Percentiles rank a stretch among this genome's conserved stretches.
phyloP scores from a whole-genome alignment of 1,140 invertebrate species.

The Drosophila seguyi region DNA sequence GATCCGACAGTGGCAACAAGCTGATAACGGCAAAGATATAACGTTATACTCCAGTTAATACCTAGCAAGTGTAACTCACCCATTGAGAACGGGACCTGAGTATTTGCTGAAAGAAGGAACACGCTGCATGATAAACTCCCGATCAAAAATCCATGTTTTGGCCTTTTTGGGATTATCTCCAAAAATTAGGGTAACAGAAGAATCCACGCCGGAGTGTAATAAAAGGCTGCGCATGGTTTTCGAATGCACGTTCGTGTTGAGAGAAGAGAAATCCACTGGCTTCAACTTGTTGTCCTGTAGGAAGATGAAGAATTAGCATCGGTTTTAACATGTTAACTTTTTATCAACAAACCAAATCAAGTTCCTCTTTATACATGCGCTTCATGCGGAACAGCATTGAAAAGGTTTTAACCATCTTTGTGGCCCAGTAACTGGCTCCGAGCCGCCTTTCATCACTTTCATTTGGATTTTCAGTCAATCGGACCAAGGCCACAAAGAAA shows the following conservation, averaged over 20 bases:
- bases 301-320: not conserved
- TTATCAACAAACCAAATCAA: constrained; percentile 61
- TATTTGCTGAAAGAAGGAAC: constrained; percentile 44
- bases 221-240: constrained; percentile 58
- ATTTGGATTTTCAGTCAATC: constrained; percentile 61
- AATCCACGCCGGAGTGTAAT: constrained; percentile 67
- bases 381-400: constrained; percentile 71
- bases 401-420: constrained; percentile 66
- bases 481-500: constrained; percentile 66
- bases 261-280: constrained; percentile 51
- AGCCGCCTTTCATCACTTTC: constrained; percentile 19
- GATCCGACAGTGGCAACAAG: constrained; percentile 58
- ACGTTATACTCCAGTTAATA: not conserved
- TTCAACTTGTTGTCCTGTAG: constrained; percentile 62
- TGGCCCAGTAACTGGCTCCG: constrained; percentile 78
- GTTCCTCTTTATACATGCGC: constrained; percentile 72
- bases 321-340: too few relatives aligned
- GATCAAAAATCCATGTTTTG: constrained; percentile 67
- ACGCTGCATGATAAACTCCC: constrained; percentile 58
- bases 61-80: constrained; percentile 18
- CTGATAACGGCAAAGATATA: constrained; percentile 28
- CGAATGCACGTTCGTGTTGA: constrained; percentile 48
- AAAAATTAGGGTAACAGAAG: constrained; percentile 63
- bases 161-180: constrained; percentile 67
- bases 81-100: constrained; percentile 58